Conservation (phyloP, 1,140 invertebrate species). For the Ridgeia piscesae region DNA sequence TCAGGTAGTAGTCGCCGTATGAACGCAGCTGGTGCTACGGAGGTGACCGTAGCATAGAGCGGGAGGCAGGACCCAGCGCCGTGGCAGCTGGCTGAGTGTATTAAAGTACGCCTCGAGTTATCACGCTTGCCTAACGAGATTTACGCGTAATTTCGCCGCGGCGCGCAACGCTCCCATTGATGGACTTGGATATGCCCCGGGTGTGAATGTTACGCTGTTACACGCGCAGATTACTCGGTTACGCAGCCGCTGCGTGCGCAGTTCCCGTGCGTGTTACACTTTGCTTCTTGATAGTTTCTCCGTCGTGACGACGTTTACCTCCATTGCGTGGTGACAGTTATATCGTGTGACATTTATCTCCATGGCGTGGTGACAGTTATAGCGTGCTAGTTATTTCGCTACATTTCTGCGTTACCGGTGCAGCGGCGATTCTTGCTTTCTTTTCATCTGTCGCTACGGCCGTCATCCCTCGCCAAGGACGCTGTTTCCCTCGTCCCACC, state of each 20-base stretch:
- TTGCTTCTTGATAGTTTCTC: neutral
- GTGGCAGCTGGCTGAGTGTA: neutral
- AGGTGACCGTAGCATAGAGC: neutral
- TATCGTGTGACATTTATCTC: neutral
- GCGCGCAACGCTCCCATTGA: neutral
- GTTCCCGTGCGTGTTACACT: neutral
- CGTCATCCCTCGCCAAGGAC: neutral
- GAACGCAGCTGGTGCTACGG: neutral
- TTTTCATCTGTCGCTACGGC: neutral
- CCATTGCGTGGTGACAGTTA: neutral
- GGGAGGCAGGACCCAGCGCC: neutral
- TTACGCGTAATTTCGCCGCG: neutral
- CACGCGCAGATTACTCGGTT: neutral
- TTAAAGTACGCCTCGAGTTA: conserved; percentile 1
- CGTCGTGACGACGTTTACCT: too few species aligned
- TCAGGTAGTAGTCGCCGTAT: too few species aligned
- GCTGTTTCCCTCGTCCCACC: neutral
- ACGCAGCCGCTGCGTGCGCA: neutral
- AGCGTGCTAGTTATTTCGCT: neutral
- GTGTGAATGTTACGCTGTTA: neutral
- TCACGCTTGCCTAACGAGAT: neutral
- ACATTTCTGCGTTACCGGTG: neutral
- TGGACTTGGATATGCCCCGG: neutral
- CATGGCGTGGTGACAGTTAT: neutral
- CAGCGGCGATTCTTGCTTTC: neutral